Evolutionary conservation across 2,888 invertebrate species (phyloP), one percentile per base, ranked within the genome.

Genomic region (Dioctria rufipes): DNA sequence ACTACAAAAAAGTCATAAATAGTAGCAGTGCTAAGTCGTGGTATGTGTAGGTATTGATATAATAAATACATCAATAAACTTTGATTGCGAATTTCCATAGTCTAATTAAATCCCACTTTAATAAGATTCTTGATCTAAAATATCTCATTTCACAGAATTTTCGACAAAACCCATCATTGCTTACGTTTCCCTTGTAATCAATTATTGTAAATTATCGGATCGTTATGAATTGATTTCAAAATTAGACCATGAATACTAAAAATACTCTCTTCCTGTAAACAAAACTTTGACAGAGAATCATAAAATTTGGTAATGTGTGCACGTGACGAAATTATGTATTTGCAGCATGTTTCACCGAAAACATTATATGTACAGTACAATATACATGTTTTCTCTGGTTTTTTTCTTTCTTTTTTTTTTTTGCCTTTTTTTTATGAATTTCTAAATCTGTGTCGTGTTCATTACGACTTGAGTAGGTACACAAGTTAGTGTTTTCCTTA

Each of bases 141-240:
- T 25, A 0, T 25, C 25, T 25, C 25, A 25, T 25, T 25, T 25
- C 25, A 25, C 25, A 25, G 25, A 25, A 25, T 25, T 25, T 25
- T 25, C 25, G 25, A 25, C 25, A 25, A 25, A 25, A 25, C 25
- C 25, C 25, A 25, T 25, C 1, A 25, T 54, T 54, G n/a, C 11
- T 54, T 54, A 11, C n/a, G 11, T 54, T 54, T 54, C 9, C 8
- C 8, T 46, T 46, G 46, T 25, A 65, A 69, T 69, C 69, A 69
- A 69, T 69, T 69, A 69, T 39, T 51, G 37, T 51, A 69, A 69
- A 69, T 69, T 49, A 37, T 51, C 69, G 54, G 69, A 69, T 69
- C 69, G 51, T 69, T 69, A 69, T 69, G 51, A 69, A 69, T 69
- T 69, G 69, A 69, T 37, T 69, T 69, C 69, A 51, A 69, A 69